Conservation (phyloP, 2,113 vertebrate species). For the Hipposideros armiger region DNA sequence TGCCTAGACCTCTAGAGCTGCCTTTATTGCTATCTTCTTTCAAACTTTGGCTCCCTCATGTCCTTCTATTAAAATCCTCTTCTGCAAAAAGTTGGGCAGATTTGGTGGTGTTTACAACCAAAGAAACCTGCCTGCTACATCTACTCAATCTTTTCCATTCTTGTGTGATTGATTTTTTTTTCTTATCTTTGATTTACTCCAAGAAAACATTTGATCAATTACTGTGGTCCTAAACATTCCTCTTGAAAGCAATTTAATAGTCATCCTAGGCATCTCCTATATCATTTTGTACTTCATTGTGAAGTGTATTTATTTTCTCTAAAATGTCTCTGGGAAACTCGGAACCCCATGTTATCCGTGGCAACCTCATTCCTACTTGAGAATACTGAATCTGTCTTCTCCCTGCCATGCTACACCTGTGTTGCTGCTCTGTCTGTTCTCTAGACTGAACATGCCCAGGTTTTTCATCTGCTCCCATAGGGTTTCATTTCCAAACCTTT, state of each 20-base stretch:
- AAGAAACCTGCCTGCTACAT: not conserved
- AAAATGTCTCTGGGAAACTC: conserved; percentile 39
- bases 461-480: conserved; percentile 42
- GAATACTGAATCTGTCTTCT: not conserved
- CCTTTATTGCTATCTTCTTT: not conserved
- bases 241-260: conserved; percentile 23
- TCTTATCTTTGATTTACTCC: conserved; percentile 30
- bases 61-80: conserved; percentile 1
- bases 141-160: not conserved
- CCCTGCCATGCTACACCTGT: not conserved
- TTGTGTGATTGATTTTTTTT: not conserved
- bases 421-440: conserved; percentile 37
- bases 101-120: not conserved
- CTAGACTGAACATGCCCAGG: conserved; percentile 47
- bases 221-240: not conserved
- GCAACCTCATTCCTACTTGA: not conserved
- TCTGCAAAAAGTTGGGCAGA: not conserved
- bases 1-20: not conserved
- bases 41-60: not conserved
- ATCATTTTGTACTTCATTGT: not conserved
- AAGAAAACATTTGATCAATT: not conserved
- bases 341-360: conserved; percentile 44
- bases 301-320: not conserved
- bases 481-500: conserved; percentile 69
- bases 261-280: not conserved